Percentiles rank a stretch among this genome's conserved stretches.
phyloP scores from a whole-genome alignment of 1,140 invertebrate genomes.

The Oryctes rhinoceros region DNA sequence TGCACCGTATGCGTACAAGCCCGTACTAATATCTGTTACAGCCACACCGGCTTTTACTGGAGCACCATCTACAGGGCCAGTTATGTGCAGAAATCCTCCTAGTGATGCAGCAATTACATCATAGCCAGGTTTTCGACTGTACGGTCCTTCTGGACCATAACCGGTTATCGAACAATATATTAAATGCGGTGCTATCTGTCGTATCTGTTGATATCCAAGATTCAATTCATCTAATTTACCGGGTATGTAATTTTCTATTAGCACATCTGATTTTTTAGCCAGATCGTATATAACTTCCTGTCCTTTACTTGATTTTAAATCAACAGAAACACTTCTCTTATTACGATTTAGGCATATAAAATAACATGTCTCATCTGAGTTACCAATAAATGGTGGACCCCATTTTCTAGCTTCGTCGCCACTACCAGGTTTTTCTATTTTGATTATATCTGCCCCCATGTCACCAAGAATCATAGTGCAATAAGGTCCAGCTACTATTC shows the following conservation, averaged over 20 bases:
- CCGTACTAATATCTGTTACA: constrained; percentile 92
- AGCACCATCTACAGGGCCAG: constrained; percentile 82
- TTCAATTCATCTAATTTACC: constrained; percentile 83
- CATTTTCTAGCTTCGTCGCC: constrained; percentile 93
- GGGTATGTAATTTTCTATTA: constrained; percentile 95
- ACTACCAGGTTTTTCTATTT: constrained; percentile 80
- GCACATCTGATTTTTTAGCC: constrained; percentile 80
- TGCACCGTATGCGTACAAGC: constrained; percentile 93
- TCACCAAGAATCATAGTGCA: constrained; percentile 95
- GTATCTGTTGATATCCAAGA: constrained; percentile 82
- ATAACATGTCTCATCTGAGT: constrained; percentile 81
- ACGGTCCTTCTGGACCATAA: constrained; percentile 88
- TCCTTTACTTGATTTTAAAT: constrained; percentile 80
- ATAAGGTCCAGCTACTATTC: constrained; percentile 85
- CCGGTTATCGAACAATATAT: constrained; percentile 96
- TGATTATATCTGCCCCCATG: constrained; percentile 93
- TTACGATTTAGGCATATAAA: constrained; percentile 92
- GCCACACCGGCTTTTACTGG: constrained; percentile 94
- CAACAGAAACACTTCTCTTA: constrained; percentile 92
- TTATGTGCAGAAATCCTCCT: constrained; percentile 90
- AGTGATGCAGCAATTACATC: constrained; percentile 95
- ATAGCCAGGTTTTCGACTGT: constrained; percentile 86
- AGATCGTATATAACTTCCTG: constrained; percentile 77
- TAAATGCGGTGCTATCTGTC: constrained; percentile 76
- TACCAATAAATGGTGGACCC: constrained; percentile 89